Evolutionary conservation across 1,140 invertebrate genomes (phyloP), one percentile per base, ranked within the genome.

Genomic region (Aphelenchoides fujianensis): DNA sequence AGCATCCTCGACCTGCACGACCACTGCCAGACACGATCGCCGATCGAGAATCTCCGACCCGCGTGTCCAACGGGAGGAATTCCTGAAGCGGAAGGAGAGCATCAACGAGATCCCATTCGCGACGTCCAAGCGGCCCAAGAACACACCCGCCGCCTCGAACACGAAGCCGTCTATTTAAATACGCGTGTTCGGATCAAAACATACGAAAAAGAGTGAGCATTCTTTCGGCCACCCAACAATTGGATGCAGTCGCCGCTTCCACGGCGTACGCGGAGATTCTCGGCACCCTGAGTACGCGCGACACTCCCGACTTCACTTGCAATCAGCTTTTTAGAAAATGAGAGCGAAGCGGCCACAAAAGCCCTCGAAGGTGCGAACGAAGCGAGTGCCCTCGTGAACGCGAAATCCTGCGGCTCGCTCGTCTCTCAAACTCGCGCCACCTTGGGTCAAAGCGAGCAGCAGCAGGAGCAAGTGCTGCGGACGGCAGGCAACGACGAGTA

Each of bases 231-330:
- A 73, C 75, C 5, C 63, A 82, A 71, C 30, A 30, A 1, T 74
- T 70, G 28, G 69, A 82, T 54, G 79, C 81, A 27, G 34, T 82
- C 12, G 55, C 71, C 30, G 81, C 81, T n/a, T 80, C 79, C 9
- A 82, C 76, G 57, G 82, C 82, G 9, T 84, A 83, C 61, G 66
- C 74, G 19, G 81, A 79, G 3, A 83, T 83, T 37, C 68, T 77
- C 9, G 71, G 63, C 31, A 75, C 81, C 16, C n/a, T n/a, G n/a
- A n/a, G n/a, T n/a, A n/a, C n/a, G n/a, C n/a, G n/a, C n/a, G n/a
- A n/a, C n/a, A n/a, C n/a, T n/a, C n/a, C n/a, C n/a, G n/a, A n/a
- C n/a, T n/a, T n/a, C n/a, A n/a, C n/a, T n/a, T n/a, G n/a, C n/a
- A n/a, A n/a, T n/a, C n/a, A n/a, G n/a, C n/a, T n/a, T n/a, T n/a